A percentile compares a stretch with the other conserved stretches of the same genome.
phyloP scores from a whole-genome alignment of 2,113 vertebrate genomes.

The Dunckerocampus dactyliophorus region DNA sequence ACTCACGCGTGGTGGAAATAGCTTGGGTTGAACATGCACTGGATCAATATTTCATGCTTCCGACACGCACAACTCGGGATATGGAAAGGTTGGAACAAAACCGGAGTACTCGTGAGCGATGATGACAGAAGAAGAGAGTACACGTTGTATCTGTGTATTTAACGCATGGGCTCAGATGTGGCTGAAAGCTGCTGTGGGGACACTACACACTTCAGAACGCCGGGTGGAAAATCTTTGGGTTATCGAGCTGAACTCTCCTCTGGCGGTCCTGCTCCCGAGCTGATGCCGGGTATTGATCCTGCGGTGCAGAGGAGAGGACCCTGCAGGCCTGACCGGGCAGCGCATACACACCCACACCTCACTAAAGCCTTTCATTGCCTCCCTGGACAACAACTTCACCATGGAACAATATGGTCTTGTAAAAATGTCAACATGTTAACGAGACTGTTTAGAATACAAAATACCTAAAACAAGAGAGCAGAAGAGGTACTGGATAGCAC shows the following conservation, averaged over 20 bases:
- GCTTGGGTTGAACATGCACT: constrained; percentile 5
- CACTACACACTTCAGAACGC: constrained; percentile 5
- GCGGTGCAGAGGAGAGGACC: constrained; percentile 16
- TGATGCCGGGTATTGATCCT: constrained; percentile 20
- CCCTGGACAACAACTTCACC: background rate
- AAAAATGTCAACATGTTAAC: background rate
- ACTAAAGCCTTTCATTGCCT: background rate
- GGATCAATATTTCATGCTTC: constrained; percentile 32
- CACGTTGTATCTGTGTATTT: background rate
- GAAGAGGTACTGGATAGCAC: background rate
- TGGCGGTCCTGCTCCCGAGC: constrained; percentile 5
- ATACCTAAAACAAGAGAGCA: too few species aligned
- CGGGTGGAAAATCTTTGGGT: constrained; percentile 30
- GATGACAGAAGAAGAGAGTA: background rate
- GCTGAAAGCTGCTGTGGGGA: background rate
- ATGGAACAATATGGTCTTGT: background rate
- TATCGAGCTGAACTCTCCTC: constrained; percentile 20
- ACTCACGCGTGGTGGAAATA: background rate
- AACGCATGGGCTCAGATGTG: background rate
- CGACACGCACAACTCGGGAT: background rate
- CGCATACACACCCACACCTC: background rate
- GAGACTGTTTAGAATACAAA: background rate
- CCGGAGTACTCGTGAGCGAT: constrained; percentile 6
- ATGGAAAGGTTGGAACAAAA: constrained; percentile 5
- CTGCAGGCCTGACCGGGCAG: constrained; percentile 4